These are phyloP conservation scores for Dromaius novaehollandiae DNA, from an alignment of 2,113 vertebrate species.

Conservation along the genomic window DNA sequence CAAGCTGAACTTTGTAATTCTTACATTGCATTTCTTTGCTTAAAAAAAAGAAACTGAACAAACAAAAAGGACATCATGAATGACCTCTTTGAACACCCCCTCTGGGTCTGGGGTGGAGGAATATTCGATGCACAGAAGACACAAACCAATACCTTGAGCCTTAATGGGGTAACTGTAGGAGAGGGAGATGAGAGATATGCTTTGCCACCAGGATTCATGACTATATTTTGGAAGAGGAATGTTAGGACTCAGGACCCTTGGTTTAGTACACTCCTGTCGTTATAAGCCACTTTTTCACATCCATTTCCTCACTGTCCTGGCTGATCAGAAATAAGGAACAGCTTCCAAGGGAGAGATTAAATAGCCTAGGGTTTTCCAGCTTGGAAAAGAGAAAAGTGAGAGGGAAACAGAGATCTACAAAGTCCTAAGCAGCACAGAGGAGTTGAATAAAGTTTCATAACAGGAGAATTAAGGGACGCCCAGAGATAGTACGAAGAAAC, in stretches of 20 bases:
- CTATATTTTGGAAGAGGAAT: neutral
- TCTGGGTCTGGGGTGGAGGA: neutral
- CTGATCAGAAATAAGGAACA: neutral
- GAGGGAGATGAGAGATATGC: neutral
- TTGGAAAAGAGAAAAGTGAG: neutral
- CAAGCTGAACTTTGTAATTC: neutral
- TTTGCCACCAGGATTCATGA: neutral
- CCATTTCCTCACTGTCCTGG: neutral
- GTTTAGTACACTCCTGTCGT: neutral
- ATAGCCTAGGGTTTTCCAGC: slow-evolving; percentile 14
- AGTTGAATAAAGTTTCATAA: neutral
- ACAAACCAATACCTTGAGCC: neutral
- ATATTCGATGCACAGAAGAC: accelerated
- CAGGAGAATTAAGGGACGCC: neutral
- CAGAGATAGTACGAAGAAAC: neutral
- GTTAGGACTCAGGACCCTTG: neutral
- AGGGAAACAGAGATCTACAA: neutral
- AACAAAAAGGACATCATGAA: neutral
- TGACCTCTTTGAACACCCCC: accelerated
- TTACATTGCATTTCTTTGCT: neutral
- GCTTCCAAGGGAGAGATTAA: neutral
- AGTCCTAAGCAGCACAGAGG: neutral
- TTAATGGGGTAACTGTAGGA: neutral
- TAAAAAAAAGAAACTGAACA: neutral
- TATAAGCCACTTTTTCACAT: neutral